Evolutionary conservation across 2,113 vertebrate genomes (phyloP).

Genomic region (Sterrhoptilus dennistouni): DNA sequence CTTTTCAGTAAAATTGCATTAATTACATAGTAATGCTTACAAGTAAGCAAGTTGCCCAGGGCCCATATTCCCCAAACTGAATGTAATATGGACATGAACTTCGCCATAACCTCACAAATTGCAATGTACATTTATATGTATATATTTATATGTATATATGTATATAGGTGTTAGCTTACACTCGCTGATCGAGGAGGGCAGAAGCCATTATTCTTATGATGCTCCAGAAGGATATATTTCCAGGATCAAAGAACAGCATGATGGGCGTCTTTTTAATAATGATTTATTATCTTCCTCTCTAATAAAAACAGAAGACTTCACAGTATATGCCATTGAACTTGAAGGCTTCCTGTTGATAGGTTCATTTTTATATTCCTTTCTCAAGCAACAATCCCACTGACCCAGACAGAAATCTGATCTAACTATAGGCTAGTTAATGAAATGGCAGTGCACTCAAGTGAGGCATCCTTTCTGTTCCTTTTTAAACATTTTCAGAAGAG

Average conservation of each 20-base stretch:
- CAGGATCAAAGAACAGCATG: background rate
- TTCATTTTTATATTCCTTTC: background rate
- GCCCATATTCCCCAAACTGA: background rate
- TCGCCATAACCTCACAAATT: background rate
- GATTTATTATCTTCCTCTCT: background rate
- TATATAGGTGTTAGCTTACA: background rate
- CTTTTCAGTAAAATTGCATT: background rate
- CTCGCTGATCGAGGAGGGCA: background rate
- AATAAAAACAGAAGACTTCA: background rate
- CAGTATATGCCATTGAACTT: rapidly evolving
- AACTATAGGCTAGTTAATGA: background rate
- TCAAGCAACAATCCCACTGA: background rate
- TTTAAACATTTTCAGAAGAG: background rate
- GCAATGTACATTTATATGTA: background rate
- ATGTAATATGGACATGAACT: background rate
- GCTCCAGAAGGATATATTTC: background rate
- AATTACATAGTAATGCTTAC: background rate
- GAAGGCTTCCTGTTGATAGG: background rate
- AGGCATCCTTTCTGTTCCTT: background rate
- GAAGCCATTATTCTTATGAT: background rate
- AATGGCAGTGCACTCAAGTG: background rate
- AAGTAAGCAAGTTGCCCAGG: background rate
- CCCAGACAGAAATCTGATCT: background rate
- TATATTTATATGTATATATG: background rate
- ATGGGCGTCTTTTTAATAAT: background rate